Conservation (phyloP, 2,888 invertebrate genomes). For the Leucophenga maculata region DNA sequence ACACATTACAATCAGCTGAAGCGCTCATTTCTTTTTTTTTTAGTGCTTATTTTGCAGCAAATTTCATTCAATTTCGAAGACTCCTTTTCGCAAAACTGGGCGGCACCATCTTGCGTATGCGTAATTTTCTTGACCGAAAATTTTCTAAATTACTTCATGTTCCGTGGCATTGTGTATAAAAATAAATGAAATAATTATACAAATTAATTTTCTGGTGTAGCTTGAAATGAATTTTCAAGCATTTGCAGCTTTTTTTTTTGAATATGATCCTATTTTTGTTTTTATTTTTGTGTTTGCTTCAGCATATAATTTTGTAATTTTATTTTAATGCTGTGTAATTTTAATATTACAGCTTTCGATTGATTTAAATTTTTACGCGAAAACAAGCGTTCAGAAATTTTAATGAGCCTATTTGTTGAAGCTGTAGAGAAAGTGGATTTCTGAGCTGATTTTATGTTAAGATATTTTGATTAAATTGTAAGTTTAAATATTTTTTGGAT, state of each 20-base stretch:
- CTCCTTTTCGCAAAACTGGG: neutral
- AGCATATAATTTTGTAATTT: conserved; percentile 9
- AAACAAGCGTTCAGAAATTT: neutral
- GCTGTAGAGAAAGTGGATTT: too few relatives aligned
- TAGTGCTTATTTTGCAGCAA: conserved; percentile 10
- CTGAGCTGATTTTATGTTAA: too few relatives aligned
- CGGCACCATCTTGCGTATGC: neutral
- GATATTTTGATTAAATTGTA: too few relatives aligned
- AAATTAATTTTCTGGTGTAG: conserved; percentile 7
- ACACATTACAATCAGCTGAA: neutral
- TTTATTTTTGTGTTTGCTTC: neutral
- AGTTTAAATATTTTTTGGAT: too few relatives aligned
- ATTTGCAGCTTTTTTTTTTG: neutral
- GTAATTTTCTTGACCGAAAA: neutral
- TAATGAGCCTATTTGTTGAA: neutral
- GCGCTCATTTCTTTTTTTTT: neutral
- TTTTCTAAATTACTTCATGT: too few relatives aligned
- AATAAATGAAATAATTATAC: conserved; percentile 11
- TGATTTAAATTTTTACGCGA: conserved; percentile 20
- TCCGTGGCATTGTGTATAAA: too few relatives aligned
- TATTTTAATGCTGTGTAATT: conserved; percentile 5
- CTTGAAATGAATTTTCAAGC: neutral
- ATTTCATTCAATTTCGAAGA: conserved; percentile 16
- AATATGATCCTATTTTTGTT: neutral
- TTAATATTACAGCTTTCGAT: conserved; percentile 10